These are phyloP conservation scores for Smutsia gigantea DNA, from an alignment of 2,797 vertebrate species.

Conservation along the genomic window DNA sequence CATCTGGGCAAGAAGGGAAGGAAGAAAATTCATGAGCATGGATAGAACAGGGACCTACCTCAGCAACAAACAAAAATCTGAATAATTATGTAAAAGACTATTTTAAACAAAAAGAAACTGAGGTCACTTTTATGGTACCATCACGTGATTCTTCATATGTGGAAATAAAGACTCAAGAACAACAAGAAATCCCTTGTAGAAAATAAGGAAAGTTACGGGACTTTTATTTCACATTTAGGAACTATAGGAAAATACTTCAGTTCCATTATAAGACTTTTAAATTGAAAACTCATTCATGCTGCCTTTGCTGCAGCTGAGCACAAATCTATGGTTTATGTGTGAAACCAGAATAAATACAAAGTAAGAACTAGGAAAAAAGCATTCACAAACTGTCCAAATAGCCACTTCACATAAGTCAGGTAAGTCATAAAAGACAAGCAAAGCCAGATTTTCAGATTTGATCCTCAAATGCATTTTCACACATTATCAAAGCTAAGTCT, in stretches of 20 bases:
- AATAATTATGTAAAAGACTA: not conserved
- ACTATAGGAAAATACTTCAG: not conserved
- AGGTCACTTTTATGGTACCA: not conserved
- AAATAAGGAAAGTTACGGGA: not conserved
- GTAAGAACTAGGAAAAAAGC: not conserved
- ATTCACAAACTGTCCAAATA: not conserved
- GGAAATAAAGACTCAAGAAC: not conserved
- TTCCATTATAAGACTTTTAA: not conserved
- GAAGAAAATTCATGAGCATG: not conserved
- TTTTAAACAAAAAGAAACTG: not conserved
- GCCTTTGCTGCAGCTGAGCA: not conserved
- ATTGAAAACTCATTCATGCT: not conserved
- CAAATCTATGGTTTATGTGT: not conserved
- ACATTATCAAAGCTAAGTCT: not conserved
- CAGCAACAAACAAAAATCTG: too few species aligned
- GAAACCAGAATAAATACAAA: not conserved
- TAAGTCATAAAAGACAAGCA: not conserved
- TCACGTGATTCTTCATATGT: not conserved
- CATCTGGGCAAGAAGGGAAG: not conserved
- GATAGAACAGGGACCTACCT: not conserved
- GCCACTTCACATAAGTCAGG: not conserved
- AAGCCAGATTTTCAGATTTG: not conserved
- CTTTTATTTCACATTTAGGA: not conserved
- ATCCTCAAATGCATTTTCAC: constrained; percentile 37
- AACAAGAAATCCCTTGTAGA: not conserved